Base-by-base conservation (phyloP, 2,113 vertebrate species). In the Haplotaxodon microlepis region DNA sequence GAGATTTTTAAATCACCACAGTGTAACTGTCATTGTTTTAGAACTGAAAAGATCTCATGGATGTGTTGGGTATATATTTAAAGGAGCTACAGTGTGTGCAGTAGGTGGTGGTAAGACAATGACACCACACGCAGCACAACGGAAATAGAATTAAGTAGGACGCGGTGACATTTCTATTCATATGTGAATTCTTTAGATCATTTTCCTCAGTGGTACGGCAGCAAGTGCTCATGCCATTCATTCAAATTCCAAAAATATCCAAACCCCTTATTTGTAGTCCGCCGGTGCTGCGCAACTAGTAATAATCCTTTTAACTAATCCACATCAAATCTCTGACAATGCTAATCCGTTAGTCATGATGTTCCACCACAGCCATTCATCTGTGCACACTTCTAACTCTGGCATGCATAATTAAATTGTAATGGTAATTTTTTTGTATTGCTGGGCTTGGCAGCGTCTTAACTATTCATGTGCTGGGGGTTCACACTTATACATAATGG, bases 291-390 rank as follows among this genome's bases (percentile, higher is more conserved):
- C 34, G 80, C 83, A 92, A 93, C 90, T 87, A 90, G 84, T 93
- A 90, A 95, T 96, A 95, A 96, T 94, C 94, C 93, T 88, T 94
- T 95, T 94, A 94, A 93, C 91, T 95, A 95, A 95, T 94, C 94
- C 94, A 90, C 92, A 92, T 93, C 91, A 92, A 95, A 95, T 96
- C 93, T 94, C 89, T 91, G 86, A 92, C 90, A 93, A 93, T 90
- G 85, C 86, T 95, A 95, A 96, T 96, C 93, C 78, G 42, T 59
- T 61, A 80, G 89, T 88, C 88, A 86, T 83, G 92, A 93, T 78
- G 92, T 90, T 92, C 91, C 84, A 79, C 54, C 16, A 89, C 86
- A 93, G 82, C 87, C 40, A 56, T 86, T 93, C 90, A 92, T 94
- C 86, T 85, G 85, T 80, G 84, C 92, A 92, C 90, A 91, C 89